Base-by-base conservation (phyloP, 2,888 invertebrate species). In the Tenthredo notha region DNA sequence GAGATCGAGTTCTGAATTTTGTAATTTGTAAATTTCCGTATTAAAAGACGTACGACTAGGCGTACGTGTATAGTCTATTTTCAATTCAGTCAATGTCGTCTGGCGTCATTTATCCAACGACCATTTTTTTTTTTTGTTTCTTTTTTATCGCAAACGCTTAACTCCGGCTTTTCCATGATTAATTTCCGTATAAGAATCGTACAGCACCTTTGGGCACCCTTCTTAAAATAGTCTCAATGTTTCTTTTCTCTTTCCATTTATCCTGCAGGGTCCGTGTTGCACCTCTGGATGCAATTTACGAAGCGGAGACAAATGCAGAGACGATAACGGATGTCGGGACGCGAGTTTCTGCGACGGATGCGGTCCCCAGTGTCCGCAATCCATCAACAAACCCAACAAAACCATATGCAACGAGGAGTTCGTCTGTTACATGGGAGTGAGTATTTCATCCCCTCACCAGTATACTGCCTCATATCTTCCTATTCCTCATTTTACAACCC, bases 331-430 rank as follows among this genome's bases (percentile, higher is more conserved):
- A 1, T 99, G 99, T 90, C 95, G 98, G 21, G 97, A 98, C 93
- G 96, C 97, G 10, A 97, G 98, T 90, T 98, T 96, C 94, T 99
- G 99, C 94, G 97, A 98, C 94, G 98, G 98, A 70, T 94, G 96
- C 87, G 95, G 97, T 87, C 97, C 99, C 15, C 96, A 96, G 90
- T 99, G 99, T 94, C 99, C 99, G 72, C 96, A 96, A 61, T 98
- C 98, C 86, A 95, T 96, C 40, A 97, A 98, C 94, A 98, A 98
- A 94, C 96, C 97, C 15, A 98, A 99, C 94, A 97, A 98, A 92
- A 98, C 98, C 2, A 96, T 98, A 86, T 99, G 99, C 94, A 98
- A 99, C 93, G 97, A 98, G 92, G 98, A 98, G 92, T 98, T 98
- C 91, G 98, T 99, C 85, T 99, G 99, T 93, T 98, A 97, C 91